Percentiles rank a stretch among this genome's conserved stretches.
phyloP scores from a whole-genome alignment of 2,797 vertebrate genomes.

The Chelon labrosus region DNA sequence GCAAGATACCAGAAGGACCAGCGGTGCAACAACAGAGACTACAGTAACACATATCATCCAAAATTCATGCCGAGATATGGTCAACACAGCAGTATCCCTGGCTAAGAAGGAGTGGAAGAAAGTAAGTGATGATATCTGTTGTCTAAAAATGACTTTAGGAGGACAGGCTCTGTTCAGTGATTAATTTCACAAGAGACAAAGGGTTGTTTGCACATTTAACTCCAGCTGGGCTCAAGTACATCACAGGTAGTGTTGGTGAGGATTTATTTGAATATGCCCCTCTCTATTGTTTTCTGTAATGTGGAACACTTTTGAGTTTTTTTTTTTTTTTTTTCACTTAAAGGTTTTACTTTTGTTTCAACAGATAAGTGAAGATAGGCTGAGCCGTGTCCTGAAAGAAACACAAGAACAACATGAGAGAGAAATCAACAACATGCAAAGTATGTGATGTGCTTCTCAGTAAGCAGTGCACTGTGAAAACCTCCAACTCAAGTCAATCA shows the following conservation, averaged over 20 bases:
- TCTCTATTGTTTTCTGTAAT: too few species aligned
- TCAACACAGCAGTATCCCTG: conserved; percentile 78
- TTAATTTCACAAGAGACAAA: not conserved
- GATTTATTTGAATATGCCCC: not conserved
- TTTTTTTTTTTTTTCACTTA: not conserved
- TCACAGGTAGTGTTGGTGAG: not conserved
- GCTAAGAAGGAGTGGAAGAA: conserved; percentile 84
- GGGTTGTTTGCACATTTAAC: not conserved
- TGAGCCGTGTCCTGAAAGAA: conserved; percentile 76
- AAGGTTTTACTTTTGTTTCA: conserved; percentile 4
- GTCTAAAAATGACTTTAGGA: not conserved
- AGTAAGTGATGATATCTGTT: conserved; percentile 78
- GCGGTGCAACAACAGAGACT: conserved; percentile 27
- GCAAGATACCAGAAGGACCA: conserved; percentile 54
- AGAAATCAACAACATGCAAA: conserved; percentile 74
- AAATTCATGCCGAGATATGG: conserved; percentile 79
- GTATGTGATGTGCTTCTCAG: conserved; percentile 53
- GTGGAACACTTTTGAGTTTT: not conserved
- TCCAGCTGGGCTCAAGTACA: too few species aligned
- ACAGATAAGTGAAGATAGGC: conserved; percentile 79
- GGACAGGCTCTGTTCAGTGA: not conserved
- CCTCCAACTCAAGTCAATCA: not conserved
- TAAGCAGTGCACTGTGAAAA: not conserved
- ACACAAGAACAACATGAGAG: conserved; percentile 74
- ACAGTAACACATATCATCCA: conserved; percentile 80